Evolutionary conservation across 2,113 vertebrate species (phyloP).

Genomic region (Gavialis gangeticus): DNA sequence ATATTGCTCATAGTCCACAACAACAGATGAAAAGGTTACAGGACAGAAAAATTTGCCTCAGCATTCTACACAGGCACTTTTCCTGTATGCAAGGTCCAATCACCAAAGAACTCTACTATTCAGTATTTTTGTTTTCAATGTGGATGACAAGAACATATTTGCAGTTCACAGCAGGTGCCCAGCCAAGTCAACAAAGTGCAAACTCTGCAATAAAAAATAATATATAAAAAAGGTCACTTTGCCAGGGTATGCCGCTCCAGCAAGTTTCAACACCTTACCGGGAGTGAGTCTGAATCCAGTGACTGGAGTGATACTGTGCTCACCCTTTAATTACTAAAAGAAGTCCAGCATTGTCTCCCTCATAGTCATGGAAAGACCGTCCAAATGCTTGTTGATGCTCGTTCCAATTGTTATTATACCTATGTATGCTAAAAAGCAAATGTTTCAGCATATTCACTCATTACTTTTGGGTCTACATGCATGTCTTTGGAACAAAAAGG

Average conservation of each 20-base stretch:
- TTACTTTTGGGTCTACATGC: slow-evolving; percentile 19
- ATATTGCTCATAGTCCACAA: neutral
- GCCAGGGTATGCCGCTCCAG: slow-evolving; percentile 56
- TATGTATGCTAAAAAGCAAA: neutral
- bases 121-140: slow-evolving; percentile 46
- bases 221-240: slow-evolving; percentile 70
- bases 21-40: slow-evolving; percentile 53
- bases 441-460: neutral
- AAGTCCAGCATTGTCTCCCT: neutral
- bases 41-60: slow-evolving; percentile 56
- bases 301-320: neutral
- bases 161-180: slow-evolving; percentile 67
- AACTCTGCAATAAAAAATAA: slow-evolving; percentile 65
- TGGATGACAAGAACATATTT: slow-evolving; percentile 67
- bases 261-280: slow-evolving; percentile 54
- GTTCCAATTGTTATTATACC: slow-evolving; percentile 29
- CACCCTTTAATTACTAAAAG: neutral
- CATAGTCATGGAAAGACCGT: neutral
- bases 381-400: slow-evolving; percentile 3
- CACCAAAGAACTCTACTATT: slow-evolving; percentile 18
- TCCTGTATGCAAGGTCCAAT: slow-evolving; percentile 15
- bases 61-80: slow-evolving; percentile 47
- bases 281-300: neutral
- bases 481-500: neutral
- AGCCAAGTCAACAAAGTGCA: slow-evolving; percentile 62